Base-by-base conservation (phyloP, 1,140 invertebrate genomes). In the Tetramorium simillimum region DNA sequence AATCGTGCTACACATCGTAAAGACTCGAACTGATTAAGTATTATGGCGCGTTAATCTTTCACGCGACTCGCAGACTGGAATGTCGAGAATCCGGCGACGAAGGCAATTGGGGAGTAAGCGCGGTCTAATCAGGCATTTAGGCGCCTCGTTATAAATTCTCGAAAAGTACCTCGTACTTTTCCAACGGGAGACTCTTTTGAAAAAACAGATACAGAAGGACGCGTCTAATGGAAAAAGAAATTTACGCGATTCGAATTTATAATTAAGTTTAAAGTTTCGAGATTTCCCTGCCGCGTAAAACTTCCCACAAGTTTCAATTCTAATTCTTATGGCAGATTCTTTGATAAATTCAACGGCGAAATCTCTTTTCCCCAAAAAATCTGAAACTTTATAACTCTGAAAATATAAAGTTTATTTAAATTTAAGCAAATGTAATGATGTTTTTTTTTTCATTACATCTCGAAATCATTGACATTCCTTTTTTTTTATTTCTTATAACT, bases 21-120 rank as follows among this genome's bases (percentile, higher is more conserved):
- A 85, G 49, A 85, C 24, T 53, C 72, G 58, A 85, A 86, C 56
- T 78, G 82, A 86, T 88, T 84, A 70, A 72, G 24, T 67, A 58
- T 72, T 72, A 82, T 46, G 24, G 53, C 51, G 24, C 53, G 40
- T 82, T 82, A 82, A 82, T 82, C 80, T 82, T 73, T 72, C 53
- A 82, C 53, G 80, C 37, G 51, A 56, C 16, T 1, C 21, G 6
- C 40, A 28, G 53, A 60, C 24, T 37, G 51, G 67, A 82, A 82
- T 82, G 40, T 73, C 67, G 67, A 73, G 80, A 82, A 82, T 82
- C 40, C 40, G 80, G 6, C 65, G 21, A 58, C 7, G 40, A 58
- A 72, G 37, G 21, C 80, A 28, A 82, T 73, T 43, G 40, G 24
- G 7, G 4, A 82, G 60, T 60, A 58, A 82, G 12, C 9, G n/a